Evolutionary conservation across 92 coral and sea anemone species (phyloP), one percentile per base, ranked within the genome.

Genomic region (Meandrina meandrites): DNA sequence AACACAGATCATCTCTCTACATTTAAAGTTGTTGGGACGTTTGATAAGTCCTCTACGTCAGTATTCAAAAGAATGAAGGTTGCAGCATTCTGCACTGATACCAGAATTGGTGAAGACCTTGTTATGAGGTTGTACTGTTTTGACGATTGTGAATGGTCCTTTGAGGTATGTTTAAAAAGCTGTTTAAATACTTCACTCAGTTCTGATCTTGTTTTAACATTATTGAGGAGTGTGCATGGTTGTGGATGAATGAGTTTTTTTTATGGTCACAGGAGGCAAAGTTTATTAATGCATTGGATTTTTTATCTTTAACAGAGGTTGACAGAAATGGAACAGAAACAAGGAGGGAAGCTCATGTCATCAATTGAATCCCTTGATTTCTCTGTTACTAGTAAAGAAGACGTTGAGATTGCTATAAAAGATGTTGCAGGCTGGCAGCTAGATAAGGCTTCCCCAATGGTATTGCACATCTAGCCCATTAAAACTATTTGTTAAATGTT

Each of bases 31-130:
- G 88, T 87, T 47, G 93, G 93, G n/a, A 91, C 57, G 51, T 89
- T 85, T 32, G 62, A 67, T 22, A n/a, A 57, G 70, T 70, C 80
- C 42, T 86, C 93, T 28, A 68, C 47, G 82, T 57, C 79, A 35
- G 62, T 83, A 75, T 75, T 83, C 8, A 91, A 91, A 40, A 40
- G 90, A 47, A 91, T 91, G 93, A 89, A 91, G 74, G n/a, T 87
- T 18, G 91, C 83, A 24, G 77, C 89, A 60, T 91, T 87, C 64
- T 51, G 88, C 40, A 60, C 40, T 48, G 83, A 51, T 0, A 69
- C 86, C 27, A 82, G 78, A 89, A 78, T 78, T 34, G 88, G 90
- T 68, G 82, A 91, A 10, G 85, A 37, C 19, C 73, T 91, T 34
- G 68, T 51, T 32, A 76, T 87, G 79, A 66, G 50, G 67, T 19